These are phyloP conservation scores for Cataglyphis rosenhaueri DNA, from an alignment of 2,888 invertebrate genomes.

Conservation along the genomic window DNA sequence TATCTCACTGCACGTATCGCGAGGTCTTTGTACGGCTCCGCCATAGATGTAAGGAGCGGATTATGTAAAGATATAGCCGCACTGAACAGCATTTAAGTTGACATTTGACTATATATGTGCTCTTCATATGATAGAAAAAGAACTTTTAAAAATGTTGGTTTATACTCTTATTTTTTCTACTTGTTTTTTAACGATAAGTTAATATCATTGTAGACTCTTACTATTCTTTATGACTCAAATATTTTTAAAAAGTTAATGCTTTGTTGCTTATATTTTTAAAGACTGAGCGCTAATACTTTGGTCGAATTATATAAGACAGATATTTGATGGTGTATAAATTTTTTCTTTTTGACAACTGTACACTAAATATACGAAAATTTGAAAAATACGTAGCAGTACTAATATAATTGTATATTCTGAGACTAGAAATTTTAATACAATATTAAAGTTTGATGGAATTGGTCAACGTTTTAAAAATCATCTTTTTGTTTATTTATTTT, in stretches of 20 bases:
- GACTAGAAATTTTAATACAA: neutral
- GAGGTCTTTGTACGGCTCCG: constrained; percentile 11
- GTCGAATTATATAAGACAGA: neutral
- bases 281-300: neutral
- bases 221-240: neutral
- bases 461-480: neutral
- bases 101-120: neutral
- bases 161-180: neutral
- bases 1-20: constrained; percentile 65
- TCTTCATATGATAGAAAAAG: neutral
- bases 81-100: neutral
- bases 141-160: neutral
- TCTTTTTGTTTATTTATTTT: neutral
- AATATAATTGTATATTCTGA: neutral
- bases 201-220: neutral
- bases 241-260: neutral
- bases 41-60: constrained; percentile 47
- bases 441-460: neutral
- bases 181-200: neutral
- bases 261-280: neutral
- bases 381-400: neutral
- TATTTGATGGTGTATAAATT: neutral
- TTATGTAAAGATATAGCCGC: constrained; percentile 24
- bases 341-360: neutral
- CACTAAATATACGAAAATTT: neutral